Percentiles rank a stretch among this genome's conserved stretches.
phyloP scores from a whole-genome alignment of 2,113 vertebrate genomes.

The Saguinus imperator region DNA sequence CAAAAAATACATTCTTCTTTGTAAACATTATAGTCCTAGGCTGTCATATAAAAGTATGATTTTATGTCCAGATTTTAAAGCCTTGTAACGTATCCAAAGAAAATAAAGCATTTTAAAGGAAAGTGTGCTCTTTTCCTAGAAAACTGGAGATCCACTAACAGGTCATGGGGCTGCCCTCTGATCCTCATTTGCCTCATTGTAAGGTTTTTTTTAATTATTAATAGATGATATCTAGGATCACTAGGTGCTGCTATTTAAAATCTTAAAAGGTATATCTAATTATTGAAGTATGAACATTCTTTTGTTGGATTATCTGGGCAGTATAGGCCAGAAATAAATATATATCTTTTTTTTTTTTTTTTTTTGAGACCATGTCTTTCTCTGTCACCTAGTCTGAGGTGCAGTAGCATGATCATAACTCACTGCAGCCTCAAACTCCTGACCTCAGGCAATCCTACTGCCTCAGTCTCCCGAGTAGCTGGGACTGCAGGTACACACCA shows the following conservation, averaged over 20 bases:
- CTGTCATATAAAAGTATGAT: not conserved
- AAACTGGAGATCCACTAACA: not conserved
- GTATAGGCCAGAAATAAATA: conserved; percentile 19
- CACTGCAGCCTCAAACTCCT: too few species aligned
- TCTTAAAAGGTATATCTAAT: not conserved
- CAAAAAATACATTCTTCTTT: conserved; percentile 9
- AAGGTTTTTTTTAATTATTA: not conserved
- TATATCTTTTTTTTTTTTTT: too few species aligned
- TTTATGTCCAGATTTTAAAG: not conserved
- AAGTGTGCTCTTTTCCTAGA: not conserved
- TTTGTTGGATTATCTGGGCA: not conserved
- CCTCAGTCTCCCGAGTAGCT: too few species aligned
- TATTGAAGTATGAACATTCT: not conserved
- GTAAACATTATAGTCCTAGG: not conserved
- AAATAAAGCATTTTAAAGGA: not conserved
- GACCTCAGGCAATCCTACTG: too few species aligned
- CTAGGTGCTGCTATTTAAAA: not conserved
- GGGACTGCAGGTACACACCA: too few species aligned
- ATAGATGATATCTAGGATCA: not conserved
- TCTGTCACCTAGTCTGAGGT: too few species aligned
- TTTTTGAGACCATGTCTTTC: too few species aligned
- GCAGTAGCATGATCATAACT: too few species aligned
- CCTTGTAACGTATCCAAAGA: not conserved
- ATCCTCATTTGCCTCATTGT: not conserved
- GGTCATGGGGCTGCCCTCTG: not conserved